phyloP scores from a whole-genome alignment of 1,140 invertebrate genomes.

The Octopus sinensis region DNA sequence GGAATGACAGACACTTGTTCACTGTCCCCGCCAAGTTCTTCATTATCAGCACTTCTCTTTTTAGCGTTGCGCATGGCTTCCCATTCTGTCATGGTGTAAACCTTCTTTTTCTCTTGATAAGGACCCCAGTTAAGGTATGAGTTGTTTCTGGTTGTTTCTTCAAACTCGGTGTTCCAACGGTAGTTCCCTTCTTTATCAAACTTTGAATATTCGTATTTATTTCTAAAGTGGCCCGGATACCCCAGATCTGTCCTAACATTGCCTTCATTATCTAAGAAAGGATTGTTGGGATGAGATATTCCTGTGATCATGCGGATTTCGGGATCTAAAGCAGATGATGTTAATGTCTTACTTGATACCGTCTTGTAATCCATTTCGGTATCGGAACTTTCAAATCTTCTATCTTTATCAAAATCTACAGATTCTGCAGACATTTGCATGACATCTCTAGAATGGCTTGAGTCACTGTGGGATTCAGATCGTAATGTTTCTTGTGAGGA shows the following conservation, averaged over 20 bases:
- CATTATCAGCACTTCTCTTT: constrained; percentile 13
- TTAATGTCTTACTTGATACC: not conserved
- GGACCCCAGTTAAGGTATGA: constrained; percentile 36
- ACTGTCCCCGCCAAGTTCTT: not conserved
- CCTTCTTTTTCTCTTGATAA: constrained; percentile 50
- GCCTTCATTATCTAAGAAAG: constrained; percentile 39
- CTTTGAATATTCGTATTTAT: constrained; percentile 10
- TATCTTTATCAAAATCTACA: constrained; percentile 20
- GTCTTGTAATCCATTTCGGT: not conserved
- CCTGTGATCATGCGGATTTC: constrained; percentile 5
- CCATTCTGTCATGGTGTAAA: constrained; percentile 53
- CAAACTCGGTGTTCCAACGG: constrained; percentile 11
- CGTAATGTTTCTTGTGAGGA: constrained; percentile 41
- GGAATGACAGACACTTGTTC: not conserved
- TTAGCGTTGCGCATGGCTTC: constrained; percentile 46
- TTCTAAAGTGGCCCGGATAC: constrained; percentile 16
- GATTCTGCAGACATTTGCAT: constrained; percentile 53
- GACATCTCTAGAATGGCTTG: constrained; percentile 37
- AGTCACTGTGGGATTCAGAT: constrained; percentile 39
- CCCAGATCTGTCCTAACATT: constrained; percentile 26
- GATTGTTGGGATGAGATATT: constrained; percentile 19
- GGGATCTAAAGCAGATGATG: constrained; percentile 4
- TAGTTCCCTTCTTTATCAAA: constrained; percentile 29
- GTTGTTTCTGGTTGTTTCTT: not conserved
- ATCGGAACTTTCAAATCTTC: not conserved